A percentile compares a stretch with the other conserved stretches of the same genome.
Evolutionary conservation across 2,113 vertebrate species (phyloP).

Genomic region (rabbit (Oryctolagus cuniculus)): DNA sequence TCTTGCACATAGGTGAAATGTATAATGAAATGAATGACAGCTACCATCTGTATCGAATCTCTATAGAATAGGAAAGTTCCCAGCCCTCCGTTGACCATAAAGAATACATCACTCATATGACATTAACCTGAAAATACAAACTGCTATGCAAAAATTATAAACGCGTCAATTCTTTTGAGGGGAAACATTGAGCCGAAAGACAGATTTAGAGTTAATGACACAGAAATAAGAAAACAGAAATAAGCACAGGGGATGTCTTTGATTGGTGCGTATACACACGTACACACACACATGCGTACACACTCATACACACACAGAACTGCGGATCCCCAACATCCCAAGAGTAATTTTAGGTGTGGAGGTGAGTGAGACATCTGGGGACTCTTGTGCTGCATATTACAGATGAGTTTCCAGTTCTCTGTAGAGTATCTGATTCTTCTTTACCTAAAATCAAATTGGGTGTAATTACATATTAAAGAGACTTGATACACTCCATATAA

Average conservation of each 20-base stretch:
- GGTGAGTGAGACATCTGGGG: not conserved
- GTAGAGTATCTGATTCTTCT: not conserved
- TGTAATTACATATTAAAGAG: conserved; percentile 39
- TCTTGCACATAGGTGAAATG: not conserved
- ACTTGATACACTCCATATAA: not conserved
- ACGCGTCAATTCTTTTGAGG: not conserved
- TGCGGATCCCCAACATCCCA: not conserved
- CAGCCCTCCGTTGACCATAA: not conserved
- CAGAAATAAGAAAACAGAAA: not conserved
- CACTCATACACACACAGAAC: not conserved
- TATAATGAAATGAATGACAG: not conserved
- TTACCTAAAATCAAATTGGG: conserved; percentile 41
- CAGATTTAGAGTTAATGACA: conserved; percentile 20
- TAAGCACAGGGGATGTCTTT: not conserved
- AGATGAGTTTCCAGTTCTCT: not conserved
- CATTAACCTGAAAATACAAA: conserved; percentile 37
- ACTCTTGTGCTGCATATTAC: not conserved
- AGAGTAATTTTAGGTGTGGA: not conserved
- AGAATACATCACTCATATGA: not conserved
- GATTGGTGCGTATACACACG: not conserved
- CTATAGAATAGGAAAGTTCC: not conserved
- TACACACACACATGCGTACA: not conserved
- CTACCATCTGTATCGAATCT: not conserved
- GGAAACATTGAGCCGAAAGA: not conserved
- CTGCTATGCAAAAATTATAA: not conserved